Evolutionary conservation across 2,797 vertebrate species (phyloP).

Genomic region (Rhinoraja longicauda): DNA sequence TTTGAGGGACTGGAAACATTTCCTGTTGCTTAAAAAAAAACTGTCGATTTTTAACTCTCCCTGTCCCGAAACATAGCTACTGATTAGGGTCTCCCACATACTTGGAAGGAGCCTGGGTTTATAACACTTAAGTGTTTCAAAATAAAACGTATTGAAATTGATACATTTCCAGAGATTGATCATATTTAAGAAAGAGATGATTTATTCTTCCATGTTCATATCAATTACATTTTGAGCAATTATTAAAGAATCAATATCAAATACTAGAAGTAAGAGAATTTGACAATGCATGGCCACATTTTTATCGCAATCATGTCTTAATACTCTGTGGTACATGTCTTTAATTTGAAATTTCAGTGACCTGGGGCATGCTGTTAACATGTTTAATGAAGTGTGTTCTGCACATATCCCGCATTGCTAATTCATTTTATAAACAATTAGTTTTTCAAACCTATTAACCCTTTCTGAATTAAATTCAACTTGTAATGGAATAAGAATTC

Average conservation of each 20-base stretch:
- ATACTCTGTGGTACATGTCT: neutral
- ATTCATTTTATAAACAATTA: neutral
- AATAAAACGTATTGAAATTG: neutral
- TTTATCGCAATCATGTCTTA: neutral
- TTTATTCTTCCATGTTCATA: neutral
- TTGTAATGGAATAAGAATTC: neutral
- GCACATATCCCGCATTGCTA: neutral
- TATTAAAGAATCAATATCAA: neutral
- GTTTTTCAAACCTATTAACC: neutral
- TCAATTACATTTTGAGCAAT: neutral
- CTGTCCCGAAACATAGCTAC: neutral
- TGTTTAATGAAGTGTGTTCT: slow-evolving; percentile 11
- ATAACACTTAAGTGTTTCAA: neutral
- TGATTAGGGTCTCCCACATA: neutral
- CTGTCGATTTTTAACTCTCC: neutral
- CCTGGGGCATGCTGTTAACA: neutral
- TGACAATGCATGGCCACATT: neutral
- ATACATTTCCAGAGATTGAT: neutral
- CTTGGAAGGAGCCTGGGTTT: neutral
- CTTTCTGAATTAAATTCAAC: neutral
- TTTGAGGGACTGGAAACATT: no score
- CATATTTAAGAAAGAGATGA: neutral
- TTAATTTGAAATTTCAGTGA: neutral
- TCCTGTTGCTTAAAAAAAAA: neutral
- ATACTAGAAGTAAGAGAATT: neutral